Base-by-base conservation (phyloP, 2,888 invertebrate genomes). In the Litoditis marina region DNA sequence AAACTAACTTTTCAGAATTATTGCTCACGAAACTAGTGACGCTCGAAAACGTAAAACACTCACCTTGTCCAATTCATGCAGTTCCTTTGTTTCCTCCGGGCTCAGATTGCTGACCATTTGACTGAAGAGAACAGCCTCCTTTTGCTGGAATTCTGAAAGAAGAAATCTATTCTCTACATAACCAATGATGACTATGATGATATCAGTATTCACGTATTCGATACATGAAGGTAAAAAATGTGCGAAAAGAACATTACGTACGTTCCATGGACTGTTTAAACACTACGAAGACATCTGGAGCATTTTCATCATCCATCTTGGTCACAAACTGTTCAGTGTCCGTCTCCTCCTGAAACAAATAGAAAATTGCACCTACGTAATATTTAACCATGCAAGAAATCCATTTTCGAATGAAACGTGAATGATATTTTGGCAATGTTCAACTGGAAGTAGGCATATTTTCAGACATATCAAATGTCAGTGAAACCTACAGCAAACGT, bases 321-420 rank as follows among this genome's bases (percentile, higher is more conserved):
- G 58, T 58, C n/a, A 27, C 25, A 36, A 53, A 63, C 39, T 54
- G 55, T 30, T 63, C 63, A 1, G 58, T 63, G 31, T 63, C 63
- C 8, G 58, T 57, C 47, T 63, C 61, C 36, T 61, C 61, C 31
- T 53, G 22, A 31, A 53, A n/a, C n/a, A n/a, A n/a, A n/a, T n/a
- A n/a, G n/a, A n/a, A n/a, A n/a, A n/a, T n/a, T n/a, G n/a, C n/a
- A n/a, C n/a, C n/a, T n/a, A n/a, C n/a, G n/a, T n/a, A n/a, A n/a
- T n/a, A n/a, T n/a, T n/a, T n/a, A n/a, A n/a, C n/a, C n/a, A n/a
- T n/a, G n/a, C n/a, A n/a, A n/a, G n/a, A n/a, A n/a, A n/a, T n/a
- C n/a, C n/a, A n/a, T n/a, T n/a, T n/a, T n/a, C n/a, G n/a, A n/a
- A n/a, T n/a, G n/a, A n/a, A n/a, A n/a, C n/a, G n/a, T n/a, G n/a